phyloP scores from a whole-genome alignment of 2,797 vertebrate genomes.

The Erethizon dorsatum region DNA sequence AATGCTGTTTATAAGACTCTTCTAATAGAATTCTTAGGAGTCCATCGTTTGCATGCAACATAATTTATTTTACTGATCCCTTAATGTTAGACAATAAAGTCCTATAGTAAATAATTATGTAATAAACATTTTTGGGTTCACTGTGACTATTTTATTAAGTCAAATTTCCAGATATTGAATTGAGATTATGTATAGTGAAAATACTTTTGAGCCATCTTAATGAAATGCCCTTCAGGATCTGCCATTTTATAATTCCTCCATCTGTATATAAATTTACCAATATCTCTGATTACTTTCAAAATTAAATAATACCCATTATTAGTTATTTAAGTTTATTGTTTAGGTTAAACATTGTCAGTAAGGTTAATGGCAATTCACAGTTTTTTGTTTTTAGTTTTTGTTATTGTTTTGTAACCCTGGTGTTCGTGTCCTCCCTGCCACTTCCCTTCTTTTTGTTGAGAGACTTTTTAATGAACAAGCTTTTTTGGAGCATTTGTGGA shows the following conservation, averaged over 20 bases:
- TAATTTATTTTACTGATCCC: constrained; percentile 47
- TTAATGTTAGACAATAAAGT: neutral
- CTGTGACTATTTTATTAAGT: neutral
- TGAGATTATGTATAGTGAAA: constrained; percentile 31
- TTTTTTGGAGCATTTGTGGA: neutral
- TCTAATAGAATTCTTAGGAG: constrained; percentile 9
- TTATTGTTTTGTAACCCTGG: constrained; percentile 59
- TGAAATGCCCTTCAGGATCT: neutral
- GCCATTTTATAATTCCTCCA: neutral
- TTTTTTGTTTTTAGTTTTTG: constrained; percentile 70
- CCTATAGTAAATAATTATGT: constrained; percentile 3
- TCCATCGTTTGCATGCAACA: neutral
- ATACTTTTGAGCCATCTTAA: constrained; percentile 21
- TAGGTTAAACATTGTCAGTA: constrained; percentile 22
- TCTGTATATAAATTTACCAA: neutral
- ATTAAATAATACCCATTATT: neutral
- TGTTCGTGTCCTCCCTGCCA: neutral
- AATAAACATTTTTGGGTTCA: constrained; percentile 41
- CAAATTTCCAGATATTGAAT: neutral
- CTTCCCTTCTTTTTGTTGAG: neutral
- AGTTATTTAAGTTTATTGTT: constrained; percentile 15
- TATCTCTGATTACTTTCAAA: constrained; percentile 19
- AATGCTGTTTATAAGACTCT: neutral
- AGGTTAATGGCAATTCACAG: neutral
- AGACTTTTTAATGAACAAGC: neutral